These are phyloP conservation scores for Penaeus indicus DNA, from an alignment of 1,140 invertebrate genomes.

Conservation along the genomic window DNA sequence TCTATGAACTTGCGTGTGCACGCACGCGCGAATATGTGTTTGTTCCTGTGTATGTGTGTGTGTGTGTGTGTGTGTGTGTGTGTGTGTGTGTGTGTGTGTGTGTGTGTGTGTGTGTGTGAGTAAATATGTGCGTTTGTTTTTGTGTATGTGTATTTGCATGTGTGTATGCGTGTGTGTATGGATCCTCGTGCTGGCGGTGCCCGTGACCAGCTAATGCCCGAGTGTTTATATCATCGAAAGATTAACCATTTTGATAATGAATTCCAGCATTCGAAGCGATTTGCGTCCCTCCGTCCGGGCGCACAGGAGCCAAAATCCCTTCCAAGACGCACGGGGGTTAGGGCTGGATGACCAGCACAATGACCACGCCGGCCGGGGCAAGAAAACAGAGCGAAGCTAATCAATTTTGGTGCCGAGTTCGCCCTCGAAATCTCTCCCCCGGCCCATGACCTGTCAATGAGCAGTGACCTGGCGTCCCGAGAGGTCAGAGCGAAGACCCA, in stretches of 20 bases:
- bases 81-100: no score
- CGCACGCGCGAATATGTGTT: no score
- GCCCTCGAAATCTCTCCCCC: not conserved
- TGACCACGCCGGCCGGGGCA: not conserved
- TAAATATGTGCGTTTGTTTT: no score
- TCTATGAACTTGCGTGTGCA: not conserved
- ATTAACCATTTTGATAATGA: slow-evolving; percentile 25
- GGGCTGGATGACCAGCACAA: not conserved
- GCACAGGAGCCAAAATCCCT: not conserved
- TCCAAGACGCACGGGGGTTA: not conserved
- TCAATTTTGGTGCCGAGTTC: not conserved
- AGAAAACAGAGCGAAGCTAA: not conserved
- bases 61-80: no score
- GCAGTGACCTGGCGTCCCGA: not conserved
- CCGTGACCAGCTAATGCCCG: slow-evolving; percentile 12
- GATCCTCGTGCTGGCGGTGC: not conserved
- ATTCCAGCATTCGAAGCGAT: not conserved
- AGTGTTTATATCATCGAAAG: slow-evolving; percentile 21
- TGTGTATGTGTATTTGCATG: no score
- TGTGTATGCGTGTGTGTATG: not conserved
- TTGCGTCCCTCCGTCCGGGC: not conserved
- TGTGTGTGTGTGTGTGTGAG: no score
- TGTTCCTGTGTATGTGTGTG: no score
- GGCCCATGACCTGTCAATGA: not conserved
- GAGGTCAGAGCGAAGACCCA: not conserved